Evolutionary conservation across 2,113 vertebrate genomes (phyloP).

Genomic region (Elanus axillaris): DNA sequence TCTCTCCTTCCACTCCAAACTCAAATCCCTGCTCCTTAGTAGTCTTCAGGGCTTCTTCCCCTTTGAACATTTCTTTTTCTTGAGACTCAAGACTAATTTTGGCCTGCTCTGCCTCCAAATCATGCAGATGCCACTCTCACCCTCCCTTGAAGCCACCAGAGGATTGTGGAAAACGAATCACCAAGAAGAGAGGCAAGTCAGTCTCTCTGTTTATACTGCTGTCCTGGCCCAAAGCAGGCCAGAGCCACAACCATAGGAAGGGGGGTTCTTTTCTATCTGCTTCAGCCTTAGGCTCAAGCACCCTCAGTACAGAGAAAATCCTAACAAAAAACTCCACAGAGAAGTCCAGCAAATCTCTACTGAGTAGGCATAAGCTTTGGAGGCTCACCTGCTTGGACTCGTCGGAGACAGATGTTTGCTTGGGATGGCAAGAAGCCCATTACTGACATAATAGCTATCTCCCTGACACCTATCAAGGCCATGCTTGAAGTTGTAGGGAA

Average conservation of each 20-base stretch:
- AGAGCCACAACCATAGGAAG: not conserved
- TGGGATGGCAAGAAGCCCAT: not conserved
- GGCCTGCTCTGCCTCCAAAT: not conserved
- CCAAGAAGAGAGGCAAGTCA: not conserved
- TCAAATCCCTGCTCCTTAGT: not conserved
- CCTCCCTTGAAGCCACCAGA: not conserved
- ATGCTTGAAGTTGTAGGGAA: not conserved
- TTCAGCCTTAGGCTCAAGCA: not conserved
- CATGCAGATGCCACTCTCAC: rapidly evolving
- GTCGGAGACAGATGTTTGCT: not conserved
- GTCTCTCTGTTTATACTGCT: not conserved
- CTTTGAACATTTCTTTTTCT: not conserved
- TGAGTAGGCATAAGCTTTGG: not conserved
- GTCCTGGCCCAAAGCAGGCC: not conserved
- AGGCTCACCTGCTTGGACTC: not conserved
- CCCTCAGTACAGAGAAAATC: not conserved
- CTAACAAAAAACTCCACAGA: not conserved
- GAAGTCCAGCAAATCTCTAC: not conserved
- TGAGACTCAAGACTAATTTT: not conserved
- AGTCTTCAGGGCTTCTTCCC: not conserved
- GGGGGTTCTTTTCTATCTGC: not conserved
- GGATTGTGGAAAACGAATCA: not conserved
- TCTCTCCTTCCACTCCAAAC: not conserved
- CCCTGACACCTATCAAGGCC: not conserved
- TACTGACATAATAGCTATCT: not conserved